A percentile compares a stretch with the other conserved stretches of the same genome.
Evolutionary conservation across 1,140 invertebrate genomes (phyloP).

Genomic region (Drosophila parvula): DNA sequence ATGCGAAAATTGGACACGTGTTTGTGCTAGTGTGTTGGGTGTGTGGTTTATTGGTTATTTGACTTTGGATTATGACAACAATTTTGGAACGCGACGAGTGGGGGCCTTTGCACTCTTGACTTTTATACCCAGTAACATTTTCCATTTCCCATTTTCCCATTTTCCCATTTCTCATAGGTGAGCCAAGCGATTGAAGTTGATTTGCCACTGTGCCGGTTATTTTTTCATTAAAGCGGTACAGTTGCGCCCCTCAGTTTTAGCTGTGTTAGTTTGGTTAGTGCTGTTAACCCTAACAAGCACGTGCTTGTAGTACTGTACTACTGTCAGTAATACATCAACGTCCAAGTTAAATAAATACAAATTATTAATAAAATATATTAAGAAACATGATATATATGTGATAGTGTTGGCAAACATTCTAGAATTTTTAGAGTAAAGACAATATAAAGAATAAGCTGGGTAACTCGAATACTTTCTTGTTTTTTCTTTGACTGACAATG

Average conservation of each 20-base stretch:
- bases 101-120: slow-evolving; percentile 44
- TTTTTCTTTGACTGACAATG: too few species aligned
- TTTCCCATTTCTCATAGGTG: slow-evolving; percentile 6
- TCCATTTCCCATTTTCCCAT: not conserved
- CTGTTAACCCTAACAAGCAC: too few species aligned
- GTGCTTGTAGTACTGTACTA: too few species aligned
- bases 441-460: too few species aligned
- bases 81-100: slow-evolving; percentile 21
- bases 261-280: not conserved
- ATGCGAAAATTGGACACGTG: slow-evolving; percentile 63
- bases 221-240: slow-evolving; percentile 21
- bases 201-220: slow-evolving; percentile 7
- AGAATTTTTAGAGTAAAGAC: too few species aligned
- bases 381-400: too few species aligned
- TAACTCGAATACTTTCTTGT: too few species aligned
- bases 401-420: too few species aligned
- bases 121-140: slow-evolving; percentile 28
- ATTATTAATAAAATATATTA: too few species aligned
- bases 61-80: slow-evolving; percentile 78
- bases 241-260: slow-evolving; percentile 11
- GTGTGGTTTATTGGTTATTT: slow-evolving; percentile 72
- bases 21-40: slow-evolving; percentile 9
- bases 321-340: too few species aligned
- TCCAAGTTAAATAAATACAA: too few species aligned
- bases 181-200: slow-evolving; percentile 22